phyloP scores from a whole-genome alignment of 2,797 vertebrate species.

The Alexandromys oeconomus region DNA sequence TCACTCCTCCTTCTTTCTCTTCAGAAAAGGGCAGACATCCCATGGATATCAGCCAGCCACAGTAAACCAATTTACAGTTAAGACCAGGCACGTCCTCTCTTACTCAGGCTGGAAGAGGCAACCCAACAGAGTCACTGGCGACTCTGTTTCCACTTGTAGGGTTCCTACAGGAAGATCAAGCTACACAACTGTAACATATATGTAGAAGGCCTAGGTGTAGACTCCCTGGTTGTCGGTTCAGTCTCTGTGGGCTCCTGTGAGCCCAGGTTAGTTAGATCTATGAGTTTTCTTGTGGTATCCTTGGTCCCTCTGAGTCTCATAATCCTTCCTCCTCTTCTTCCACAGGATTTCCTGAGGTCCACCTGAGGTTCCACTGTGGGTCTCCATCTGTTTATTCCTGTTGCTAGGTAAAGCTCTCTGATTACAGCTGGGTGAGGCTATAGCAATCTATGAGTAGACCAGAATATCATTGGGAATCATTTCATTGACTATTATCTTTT shows the following conservation, averaged over 20 bases:
- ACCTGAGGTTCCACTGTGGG: neutral
- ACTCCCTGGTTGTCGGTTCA: neutral
- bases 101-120: too few relatives aligned
- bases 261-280: neutral
- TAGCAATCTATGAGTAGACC: neutral
- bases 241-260: neutral
- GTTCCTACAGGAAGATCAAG: too few relatives aligned
- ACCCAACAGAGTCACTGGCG: too few relatives aligned
- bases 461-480: neutral
- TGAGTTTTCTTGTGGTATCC: neutral
- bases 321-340: neutral
- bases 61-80: too few relatives aligned
- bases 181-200: neutral
- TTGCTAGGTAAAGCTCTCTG: neutral
- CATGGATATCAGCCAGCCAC: too few relatives aligned
- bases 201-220: neutral
- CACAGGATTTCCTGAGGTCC: neutral
- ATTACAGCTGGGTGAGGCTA: neutral
- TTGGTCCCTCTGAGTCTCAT: neutral
- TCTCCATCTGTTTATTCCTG: neutral
- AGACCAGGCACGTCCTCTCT: too few relatives aligned
- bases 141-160: too few relatives aligned
- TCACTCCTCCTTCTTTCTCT: neutral
- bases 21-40: neutral
- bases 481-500: neutral